Conservation (phyloP, 2,113 vertebrate genomes). For the Beaufortia kweichowensis region DNA sequence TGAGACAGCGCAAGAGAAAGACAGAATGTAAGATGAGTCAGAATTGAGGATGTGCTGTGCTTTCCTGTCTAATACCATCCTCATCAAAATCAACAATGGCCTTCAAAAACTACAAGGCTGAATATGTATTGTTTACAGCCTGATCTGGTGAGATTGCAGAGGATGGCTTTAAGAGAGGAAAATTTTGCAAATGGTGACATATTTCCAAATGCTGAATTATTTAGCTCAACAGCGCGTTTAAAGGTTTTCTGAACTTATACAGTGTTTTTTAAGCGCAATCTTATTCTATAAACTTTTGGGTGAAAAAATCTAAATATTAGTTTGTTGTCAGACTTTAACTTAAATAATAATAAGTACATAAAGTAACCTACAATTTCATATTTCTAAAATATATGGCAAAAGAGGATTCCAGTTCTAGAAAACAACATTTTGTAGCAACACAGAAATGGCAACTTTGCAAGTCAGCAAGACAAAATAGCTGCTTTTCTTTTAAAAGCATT, state of each 20-base stretch:
- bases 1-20: conserved; percentile 18
- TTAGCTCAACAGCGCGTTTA: conserved; percentile 1
- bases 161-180: background rate
- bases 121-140: background rate
- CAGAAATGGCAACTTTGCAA: too few species aligned
- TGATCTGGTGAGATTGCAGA: background rate
- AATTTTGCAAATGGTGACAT: background rate
- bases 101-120: conserved; percentile 8
- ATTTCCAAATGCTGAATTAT: conserved; percentile 9
- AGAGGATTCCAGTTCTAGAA: too few species aligned
- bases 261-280: too few species aligned
- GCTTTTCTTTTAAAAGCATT: too few species aligned
- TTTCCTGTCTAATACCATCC: conserved; percentile 3
- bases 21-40: conserved; percentile 36
- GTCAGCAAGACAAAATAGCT: too few species aligned
- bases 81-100: conserved; percentile 37
- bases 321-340: background rate
- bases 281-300: too few species aligned
- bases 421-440: too few species aligned
- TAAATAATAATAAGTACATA: too few species aligned
- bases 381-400: too few species aligned
- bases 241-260: too few species aligned
- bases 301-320: background rate
- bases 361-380: too few species aligned
- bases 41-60: conserved; percentile 32